Conservation (phyloP, 2,888 invertebrate species). For the Luffia ferchaultella region DNA sequence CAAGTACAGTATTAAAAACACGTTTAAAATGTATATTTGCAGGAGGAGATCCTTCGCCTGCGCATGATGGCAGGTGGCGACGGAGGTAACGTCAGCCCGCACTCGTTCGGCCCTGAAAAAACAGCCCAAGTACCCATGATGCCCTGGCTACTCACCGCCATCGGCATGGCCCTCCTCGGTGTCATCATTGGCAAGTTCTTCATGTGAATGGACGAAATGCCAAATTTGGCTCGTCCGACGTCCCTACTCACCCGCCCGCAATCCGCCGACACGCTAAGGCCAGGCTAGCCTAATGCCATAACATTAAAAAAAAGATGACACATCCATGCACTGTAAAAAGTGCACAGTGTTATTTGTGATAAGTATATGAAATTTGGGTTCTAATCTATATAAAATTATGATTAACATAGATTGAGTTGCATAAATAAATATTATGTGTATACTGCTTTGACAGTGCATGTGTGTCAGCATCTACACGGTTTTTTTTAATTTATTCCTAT, state of each 20-base stretch:
- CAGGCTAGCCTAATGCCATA: neutral
- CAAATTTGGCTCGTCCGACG: neutral
- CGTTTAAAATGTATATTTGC: too few species aligned
- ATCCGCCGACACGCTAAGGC: neutral
- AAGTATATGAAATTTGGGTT: neutral
- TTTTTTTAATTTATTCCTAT: neutral
- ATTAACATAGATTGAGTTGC: neutral
- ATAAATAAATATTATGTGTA: neutral
- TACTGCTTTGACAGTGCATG: neutral
- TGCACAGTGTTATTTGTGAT: neutral
- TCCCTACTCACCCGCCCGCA: neutral
- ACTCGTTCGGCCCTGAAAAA: slow-evolving; percentile 64
- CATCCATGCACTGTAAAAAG: neutral
- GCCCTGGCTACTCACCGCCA: slow-evolving; percentile 71
- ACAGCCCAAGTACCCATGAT: slow-evolving; percentile 63
- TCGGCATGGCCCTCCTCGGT: slow-evolving; percentile 76
- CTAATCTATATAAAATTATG: neutral
- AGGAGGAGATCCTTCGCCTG: slow-evolving; percentile 73
- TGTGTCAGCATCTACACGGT: neutral
- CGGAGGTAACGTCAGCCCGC: slow-evolving; percentile 35
- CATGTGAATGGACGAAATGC: slow-evolving; percentile 66
- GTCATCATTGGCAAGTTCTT: slow-evolving; percentile 82
- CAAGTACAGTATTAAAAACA: too few species aligned
- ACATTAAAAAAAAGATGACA: neutral
- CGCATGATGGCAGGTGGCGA: slow-evolving; percentile 49